These are phyloP conservation scores for Matsumyia berberina DNA, from an alignment of 2,888 invertebrate species.

Conservation along the genomic window DNA sequence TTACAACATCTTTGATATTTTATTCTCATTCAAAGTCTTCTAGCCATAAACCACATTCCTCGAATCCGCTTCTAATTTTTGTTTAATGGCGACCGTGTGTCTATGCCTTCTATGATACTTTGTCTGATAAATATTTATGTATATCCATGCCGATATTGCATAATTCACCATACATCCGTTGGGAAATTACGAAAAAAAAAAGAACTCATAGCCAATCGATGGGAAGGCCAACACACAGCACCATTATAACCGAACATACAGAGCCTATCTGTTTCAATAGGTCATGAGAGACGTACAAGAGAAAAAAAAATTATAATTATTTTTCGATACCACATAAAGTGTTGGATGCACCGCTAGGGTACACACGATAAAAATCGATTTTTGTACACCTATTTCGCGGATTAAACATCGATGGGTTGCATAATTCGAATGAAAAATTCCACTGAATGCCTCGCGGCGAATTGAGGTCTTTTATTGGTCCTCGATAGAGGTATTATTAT, in stretches of 20 bases:
- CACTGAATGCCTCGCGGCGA: neutral
- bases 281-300: slow-evolving; percentile 38
- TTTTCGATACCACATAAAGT: slow-evolving; percentile 24
- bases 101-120: slow-evolving; percentile 33
- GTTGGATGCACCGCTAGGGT: slow-evolving; percentile 7
- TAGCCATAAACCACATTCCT: slow-evolving; percentile 56
- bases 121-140: slow-evolving; percentile 57
- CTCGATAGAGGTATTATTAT: neutral
- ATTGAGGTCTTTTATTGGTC: too few relatives aligned
- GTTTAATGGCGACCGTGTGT: slow-evolving; percentile 58
- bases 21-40: slow-evolving; percentile 31
- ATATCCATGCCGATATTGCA: slow-evolving; percentile 34
- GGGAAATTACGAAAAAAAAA: slow-evolving; percentile 15
- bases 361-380: slow-evolving; percentile 20
- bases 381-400: slow-evolving; percentile 32
- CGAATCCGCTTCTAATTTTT: slow-evolving; percentile 25
- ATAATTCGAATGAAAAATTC: slow-evolving; percentile 12
- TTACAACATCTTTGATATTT: slow-evolving; percentile 41
- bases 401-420: slow-evolving; percentile 20
- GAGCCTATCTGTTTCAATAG: slow-evolving; percentile 28
- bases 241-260: neutral
- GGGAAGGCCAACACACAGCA: slow-evolving; percentile 10
- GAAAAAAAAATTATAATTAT: slow-evolving; percentile 23
- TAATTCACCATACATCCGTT: slow-evolving; percentile 45
- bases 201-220: slow-evolving; percentile 5